Evolutionary conservation across 37 sponge, comb jelly and placozoan species (phyloP).

Genomic region (Ephydatia muelleri): DNA sequence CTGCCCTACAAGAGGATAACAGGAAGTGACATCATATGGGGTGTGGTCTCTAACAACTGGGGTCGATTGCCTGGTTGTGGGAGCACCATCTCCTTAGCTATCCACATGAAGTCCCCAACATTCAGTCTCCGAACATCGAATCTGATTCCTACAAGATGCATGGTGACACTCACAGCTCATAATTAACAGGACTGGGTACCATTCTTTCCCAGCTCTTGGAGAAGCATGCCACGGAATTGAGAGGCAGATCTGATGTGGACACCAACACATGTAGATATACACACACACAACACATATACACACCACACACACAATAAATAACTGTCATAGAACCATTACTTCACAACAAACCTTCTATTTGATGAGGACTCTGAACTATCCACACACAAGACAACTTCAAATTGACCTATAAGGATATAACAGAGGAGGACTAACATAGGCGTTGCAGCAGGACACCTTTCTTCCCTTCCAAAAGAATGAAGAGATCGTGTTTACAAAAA

Average conservation of each 20-base stretch:
- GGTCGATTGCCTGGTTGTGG: conserved; percentile 31
- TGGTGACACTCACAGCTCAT: not conserved
- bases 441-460: too few relatives aligned
- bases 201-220: conserved; percentile 81
- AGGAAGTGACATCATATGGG: not conserved
- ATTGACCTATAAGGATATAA: conserved; percentile 44
- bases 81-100: conserved; percentile 56
- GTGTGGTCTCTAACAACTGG: not conserved
- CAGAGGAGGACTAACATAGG: too few relatives aligned
- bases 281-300: too few relatives aligned
- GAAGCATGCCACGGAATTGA: conserved; percentile 65
- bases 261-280: not conserved
- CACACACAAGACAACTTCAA: conserved; percentile 75
- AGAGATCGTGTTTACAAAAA: too few relatives aligned
- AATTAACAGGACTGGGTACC: conserved; percentile 36
- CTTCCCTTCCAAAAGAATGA: too few relatives aligned
- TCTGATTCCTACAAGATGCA: conserved; percentile 55
- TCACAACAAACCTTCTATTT: conserved; percentile 27
- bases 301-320: too few relatives aligned
- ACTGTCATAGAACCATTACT: not conserved
- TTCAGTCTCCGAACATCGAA: conserved; percentile 80
- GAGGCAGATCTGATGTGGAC: conserved; percentile 28
- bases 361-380: conserved; percentile 77
- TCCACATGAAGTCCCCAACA: conserved; percentile 96
- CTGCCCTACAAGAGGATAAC: conserved; percentile 32